Conservation (phyloP, 1,140 invertebrate species). For the Lordiphosa collinella region DNA sequence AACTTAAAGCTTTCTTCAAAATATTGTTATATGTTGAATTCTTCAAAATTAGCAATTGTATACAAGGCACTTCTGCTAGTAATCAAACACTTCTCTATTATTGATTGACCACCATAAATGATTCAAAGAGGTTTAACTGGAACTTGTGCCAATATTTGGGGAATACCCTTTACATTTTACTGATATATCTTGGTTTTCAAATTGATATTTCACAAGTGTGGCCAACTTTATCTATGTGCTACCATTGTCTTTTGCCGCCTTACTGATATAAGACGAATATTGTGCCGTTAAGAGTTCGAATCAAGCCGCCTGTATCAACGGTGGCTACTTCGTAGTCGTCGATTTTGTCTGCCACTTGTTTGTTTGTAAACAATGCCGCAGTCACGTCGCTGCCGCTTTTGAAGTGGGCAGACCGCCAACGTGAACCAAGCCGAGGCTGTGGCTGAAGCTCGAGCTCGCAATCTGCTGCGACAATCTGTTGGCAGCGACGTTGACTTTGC, state of each 20-base stretch:
- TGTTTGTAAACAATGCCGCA: constrained; percentile 69
- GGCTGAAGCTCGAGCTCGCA: constrained; percentile 25
- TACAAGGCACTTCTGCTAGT: no score
- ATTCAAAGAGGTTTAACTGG: no score
- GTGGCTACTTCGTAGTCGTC: constrained; percentile 11
- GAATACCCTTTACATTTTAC: no score
- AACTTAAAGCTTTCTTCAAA: no score
- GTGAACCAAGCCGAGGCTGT: constrained; percentile 4
- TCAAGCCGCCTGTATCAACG: constrained; percentile 14
- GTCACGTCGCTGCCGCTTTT: constrained; percentile 54
- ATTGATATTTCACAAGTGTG: no score
- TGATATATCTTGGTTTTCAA: no score
- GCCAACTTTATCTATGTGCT: neutral
- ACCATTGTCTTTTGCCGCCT: constrained; percentile 4
- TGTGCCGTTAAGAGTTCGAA: constrained; percentile 10
- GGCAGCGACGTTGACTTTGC: constrained; percentile 12
- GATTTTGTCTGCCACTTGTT: constrained; percentile 36
- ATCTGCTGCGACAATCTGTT: constrained; percentile 60
- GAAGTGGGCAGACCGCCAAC: constrained; percentile 57
- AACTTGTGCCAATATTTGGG: no score
- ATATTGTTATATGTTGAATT: no score
- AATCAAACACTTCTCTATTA: no score
- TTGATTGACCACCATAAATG: no score
- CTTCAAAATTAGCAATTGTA: no score
- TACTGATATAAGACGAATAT: constrained; percentile 1